Evolutionary conservation across 2,113 vertebrate species (phyloP).

Genomic region (Catagonus wagneri): DNA sequence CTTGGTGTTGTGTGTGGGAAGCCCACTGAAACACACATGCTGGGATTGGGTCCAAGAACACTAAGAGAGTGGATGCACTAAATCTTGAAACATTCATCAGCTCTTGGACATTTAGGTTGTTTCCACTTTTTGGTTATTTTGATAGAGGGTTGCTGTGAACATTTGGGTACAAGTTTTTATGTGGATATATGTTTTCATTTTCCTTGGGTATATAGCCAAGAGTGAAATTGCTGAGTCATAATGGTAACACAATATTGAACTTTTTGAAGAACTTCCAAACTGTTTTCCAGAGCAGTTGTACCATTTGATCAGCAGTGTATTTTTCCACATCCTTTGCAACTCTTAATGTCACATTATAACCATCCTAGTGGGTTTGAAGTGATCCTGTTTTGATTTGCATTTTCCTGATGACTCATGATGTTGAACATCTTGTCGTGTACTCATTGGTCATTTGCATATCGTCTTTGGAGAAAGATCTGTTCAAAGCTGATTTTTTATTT

Average conservation of each 20-base stretch:
- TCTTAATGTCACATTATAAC: not conserved
- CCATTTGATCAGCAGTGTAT: not conserved
- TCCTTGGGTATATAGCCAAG: not conserved
- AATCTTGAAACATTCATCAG: not conserved
- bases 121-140: not conserved
- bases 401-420: not conserved
- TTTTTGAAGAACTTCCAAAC: not conserved
- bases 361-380: not conserved
- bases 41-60: not conserved
- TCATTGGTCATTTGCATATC: not conserved
- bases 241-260: not conserved
- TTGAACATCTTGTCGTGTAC: not conserved
- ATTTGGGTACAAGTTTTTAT: not conserved
- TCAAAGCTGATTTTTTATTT: not conserved
- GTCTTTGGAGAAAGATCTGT: constrained; percentile 12
- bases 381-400: not conserved
- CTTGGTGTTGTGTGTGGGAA: not conserved
- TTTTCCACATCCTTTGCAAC: not conserved
- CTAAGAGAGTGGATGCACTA: not conserved
- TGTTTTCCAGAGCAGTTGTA: not conserved
- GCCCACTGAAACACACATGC: rapidly evolving
- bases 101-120: not conserved
- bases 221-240: not conserved
- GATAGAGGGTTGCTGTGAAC: not conserved
- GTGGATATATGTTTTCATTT: not conserved